phyloP scores from a whole-genome alignment of 2,113 vertebrate species.

The Pseudopipra pipra region DNA sequence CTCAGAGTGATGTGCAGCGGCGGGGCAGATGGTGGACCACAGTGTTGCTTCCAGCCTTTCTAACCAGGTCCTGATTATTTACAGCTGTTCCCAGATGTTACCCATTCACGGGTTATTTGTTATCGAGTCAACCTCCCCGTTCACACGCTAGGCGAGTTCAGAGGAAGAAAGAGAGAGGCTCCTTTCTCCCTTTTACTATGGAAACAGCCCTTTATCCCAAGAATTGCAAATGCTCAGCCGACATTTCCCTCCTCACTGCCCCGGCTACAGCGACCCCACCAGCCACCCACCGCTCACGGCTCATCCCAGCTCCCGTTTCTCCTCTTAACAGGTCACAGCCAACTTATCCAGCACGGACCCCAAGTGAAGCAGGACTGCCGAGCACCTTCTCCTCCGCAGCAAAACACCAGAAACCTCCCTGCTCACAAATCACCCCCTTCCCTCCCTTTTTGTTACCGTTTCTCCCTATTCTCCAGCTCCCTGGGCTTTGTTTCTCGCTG shows the following conservation, averaged over 20 bases:
- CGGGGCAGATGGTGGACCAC: background rate
- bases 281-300: background rate
- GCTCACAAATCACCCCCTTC: background rate
- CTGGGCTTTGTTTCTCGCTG: background rate
- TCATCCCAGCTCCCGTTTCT: background rate
- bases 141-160: background rate
- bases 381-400: background rate
- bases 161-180: slow-evolving; percentile 39
- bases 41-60: background rate
- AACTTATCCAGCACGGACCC: background rate
- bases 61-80: background rate
- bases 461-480: background rate
- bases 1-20: background rate
- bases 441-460: background rate
- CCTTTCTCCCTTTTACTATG: slow-evolving; percentile 53
- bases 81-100: slow-evolving; percentile 52
- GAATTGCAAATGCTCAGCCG: background rate
- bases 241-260: background rate
- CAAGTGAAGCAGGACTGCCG: rapidly evolving
- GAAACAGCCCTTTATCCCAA: slow-evolving; percentile 41
- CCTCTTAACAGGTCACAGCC: background rate
- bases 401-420: background rate
- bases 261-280: background rate
- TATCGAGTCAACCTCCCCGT: background rate
- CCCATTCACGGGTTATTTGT: background rate